These are phyloP conservation scores for Troides helena DNA, from an alignment of 2,888 invertebrate genomes.

Conservation along the genomic window DNA sequence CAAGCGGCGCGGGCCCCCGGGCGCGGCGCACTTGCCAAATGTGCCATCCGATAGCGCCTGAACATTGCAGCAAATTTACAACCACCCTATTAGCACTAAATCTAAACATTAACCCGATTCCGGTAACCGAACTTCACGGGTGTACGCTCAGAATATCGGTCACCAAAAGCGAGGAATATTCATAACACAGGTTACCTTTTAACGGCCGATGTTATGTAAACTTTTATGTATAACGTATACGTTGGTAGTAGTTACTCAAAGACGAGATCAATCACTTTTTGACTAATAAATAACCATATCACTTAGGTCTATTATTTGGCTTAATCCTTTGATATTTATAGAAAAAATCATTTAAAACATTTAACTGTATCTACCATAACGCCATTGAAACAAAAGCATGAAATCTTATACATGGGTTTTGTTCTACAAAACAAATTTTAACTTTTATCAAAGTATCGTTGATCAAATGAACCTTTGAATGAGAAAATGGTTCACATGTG, in stretches of 20 bases:
- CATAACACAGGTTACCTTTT: slow-evolving; percentile 45
- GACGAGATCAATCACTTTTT: not conserved
- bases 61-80: slow-evolving; percentile 77
- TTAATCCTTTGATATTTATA: too few species aligned
- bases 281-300: not conserved
- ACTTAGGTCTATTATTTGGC: too few species aligned
- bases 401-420: not conserved
- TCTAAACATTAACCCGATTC: slow-evolving; percentile 80
- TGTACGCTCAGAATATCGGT: slow-evolving; percentile 65
- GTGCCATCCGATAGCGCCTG: slow-evolving; percentile 76
- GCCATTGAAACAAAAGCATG: not conserved
- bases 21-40: slow-evolving; percentile 71
- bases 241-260: not conserved
- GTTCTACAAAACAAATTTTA: not conserved
- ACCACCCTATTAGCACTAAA: slow-evolving; percentile 79
- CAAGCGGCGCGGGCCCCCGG: slow-evolving; percentile 54
- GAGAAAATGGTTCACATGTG: not conserved
- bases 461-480: not conserved
- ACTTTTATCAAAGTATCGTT: too few species aligned
- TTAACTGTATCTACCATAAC: too few species aligned
- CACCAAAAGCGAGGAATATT: slow-evolving; percentile 55
- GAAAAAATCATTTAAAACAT: too few species aligned
- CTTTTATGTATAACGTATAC: slow-evolving; percentile 26
- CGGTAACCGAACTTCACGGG: slow-evolving; percentile 71
- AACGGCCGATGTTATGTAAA: slow-evolving; percentile 38